These are phyloP conservation scores for Setophaga petechia DNA, from an alignment of 2,113 vertebrate genomes.

Conservation along the genomic window DNA sequence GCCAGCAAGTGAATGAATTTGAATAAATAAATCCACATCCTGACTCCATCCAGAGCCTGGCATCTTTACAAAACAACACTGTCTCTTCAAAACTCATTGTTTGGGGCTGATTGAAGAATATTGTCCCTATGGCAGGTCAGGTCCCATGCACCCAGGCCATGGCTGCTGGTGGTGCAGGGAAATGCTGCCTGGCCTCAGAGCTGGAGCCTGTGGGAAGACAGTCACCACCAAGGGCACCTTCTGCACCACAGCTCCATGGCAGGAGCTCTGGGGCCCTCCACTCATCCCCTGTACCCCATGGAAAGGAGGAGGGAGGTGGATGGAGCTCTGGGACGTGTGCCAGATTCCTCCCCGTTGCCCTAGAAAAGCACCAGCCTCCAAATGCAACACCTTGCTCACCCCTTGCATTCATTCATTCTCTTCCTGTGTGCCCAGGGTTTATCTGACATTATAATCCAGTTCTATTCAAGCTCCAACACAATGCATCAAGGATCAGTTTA, in stretches of 20 bases:
- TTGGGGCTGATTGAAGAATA: not conserved
- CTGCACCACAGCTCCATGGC: not conserved
- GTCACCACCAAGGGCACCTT: not conserved
- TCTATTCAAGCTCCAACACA: not conserved
- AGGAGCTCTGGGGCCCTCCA: not conserved
- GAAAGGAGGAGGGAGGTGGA: not conserved
- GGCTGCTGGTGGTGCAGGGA: not conserved
- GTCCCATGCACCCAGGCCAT: not conserved
- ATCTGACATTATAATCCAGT: not conserved
- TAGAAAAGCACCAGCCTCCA: not conserved
- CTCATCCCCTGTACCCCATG: rapidly evolving
- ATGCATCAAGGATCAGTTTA: not conserved
- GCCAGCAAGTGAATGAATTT: not conserved
- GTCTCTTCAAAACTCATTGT: not conserved
- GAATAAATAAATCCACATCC: not conserved
- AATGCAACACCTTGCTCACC: not conserved
- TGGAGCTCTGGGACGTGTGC: rapidly evolving
- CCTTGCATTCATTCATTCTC: not conserved
- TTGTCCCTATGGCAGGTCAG: not conserved
- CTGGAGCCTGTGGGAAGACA: not conserved
- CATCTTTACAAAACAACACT: not conserved
- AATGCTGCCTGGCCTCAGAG: not conserved
- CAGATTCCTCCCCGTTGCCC: rapidly evolving
- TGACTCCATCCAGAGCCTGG: not conserved
- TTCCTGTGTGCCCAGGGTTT: not conserved